Conservation (phyloP, 2,888 invertebrate genomes). For the Microctonus aethiopoides region DNA sequence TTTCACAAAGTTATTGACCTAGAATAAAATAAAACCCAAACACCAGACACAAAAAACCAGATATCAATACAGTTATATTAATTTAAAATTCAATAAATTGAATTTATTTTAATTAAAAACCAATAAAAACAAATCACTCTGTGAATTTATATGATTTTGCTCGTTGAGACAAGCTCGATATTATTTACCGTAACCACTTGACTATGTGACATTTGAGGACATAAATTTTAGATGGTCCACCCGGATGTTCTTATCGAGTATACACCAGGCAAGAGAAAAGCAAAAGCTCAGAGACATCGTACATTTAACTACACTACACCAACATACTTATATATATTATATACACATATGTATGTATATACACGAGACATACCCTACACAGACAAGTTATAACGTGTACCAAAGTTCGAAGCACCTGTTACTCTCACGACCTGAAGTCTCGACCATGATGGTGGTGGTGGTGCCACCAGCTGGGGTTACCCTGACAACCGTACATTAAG, state of each 20-base stretch:
- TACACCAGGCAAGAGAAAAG: conserved; percentile 28
- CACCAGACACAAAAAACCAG: too few species aligned
- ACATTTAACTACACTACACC: too few species aligned
- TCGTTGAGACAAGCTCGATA: not conserved
- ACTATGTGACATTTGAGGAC: conserved; percentile 21
- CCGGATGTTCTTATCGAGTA: conserved; percentile 36
- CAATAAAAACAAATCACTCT: too few species aligned
- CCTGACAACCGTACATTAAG: conserved; percentile 56
- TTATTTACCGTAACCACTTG: conserved; percentile 23
- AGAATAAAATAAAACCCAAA: too few species aligned
- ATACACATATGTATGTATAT: not conserved
- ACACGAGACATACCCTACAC: too few species aligned
- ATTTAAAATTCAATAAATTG: too few species aligned
- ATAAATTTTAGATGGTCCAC: conserved; percentile 34
- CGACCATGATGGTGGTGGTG: conserved; percentile 44
- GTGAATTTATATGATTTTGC: not conserved
- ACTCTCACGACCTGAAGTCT: conserved; percentile 41
- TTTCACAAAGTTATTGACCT: too few species aligned
- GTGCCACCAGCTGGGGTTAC: conserved; percentile 49
- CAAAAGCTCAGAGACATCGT: conserved; percentile 7
- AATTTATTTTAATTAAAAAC: too few species aligned
- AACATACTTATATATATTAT: not conserved
- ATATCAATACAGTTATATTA: too few species aligned
- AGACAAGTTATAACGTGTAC: conserved; percentile 28
- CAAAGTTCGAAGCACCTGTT: conserved; percentile 58